phyloP scores from a whole-genome alignment of 92 coral and sea anemone genomes.

The Desmophyllum pertusum region DNA sequence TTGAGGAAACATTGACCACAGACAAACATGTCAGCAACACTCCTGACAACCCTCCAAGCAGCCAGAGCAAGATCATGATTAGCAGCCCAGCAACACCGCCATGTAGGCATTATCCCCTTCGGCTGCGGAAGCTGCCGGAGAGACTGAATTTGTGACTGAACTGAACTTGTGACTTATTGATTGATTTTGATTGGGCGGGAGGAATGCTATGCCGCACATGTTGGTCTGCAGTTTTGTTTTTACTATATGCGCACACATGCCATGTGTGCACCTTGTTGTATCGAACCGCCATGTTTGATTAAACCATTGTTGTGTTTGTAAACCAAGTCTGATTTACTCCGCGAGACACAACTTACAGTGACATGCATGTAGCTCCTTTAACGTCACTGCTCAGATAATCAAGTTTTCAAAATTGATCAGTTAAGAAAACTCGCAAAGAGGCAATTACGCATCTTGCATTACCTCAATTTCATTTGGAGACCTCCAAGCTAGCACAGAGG shows the following conservation, averaged over 20 bases:
- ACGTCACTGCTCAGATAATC: no score
- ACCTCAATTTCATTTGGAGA: no score
- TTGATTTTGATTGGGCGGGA: no score
- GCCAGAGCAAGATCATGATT: neutral
- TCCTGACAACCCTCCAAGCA: neutral
- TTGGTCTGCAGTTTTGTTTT: no score
- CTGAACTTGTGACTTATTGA: no score
- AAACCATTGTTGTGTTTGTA: neutral
- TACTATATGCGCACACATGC: neutral
- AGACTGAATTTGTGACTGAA: conserved; percentile 7
- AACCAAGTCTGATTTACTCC: neutral
- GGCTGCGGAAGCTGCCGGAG: neutral
- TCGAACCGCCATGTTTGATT: neutral
- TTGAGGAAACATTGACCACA: no score
- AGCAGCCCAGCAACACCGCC: conserved; percentile 5
- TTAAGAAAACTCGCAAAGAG: no score
- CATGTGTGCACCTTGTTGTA: neutral
- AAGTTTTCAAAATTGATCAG: no score
- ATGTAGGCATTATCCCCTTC: conserved; percentile 4
- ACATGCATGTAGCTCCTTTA: no score
- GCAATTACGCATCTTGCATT: no score
- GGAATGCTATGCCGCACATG: no score
- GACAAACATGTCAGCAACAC: neutral
- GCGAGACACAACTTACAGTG: conserved; percentile 9
- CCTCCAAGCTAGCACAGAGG: no score